A percentile compares a stretch with the other conserved stretches of the same genome.
Conservation (phyloP, 2,888 invertebrate species). For the Melitaea athalia region DNA sequence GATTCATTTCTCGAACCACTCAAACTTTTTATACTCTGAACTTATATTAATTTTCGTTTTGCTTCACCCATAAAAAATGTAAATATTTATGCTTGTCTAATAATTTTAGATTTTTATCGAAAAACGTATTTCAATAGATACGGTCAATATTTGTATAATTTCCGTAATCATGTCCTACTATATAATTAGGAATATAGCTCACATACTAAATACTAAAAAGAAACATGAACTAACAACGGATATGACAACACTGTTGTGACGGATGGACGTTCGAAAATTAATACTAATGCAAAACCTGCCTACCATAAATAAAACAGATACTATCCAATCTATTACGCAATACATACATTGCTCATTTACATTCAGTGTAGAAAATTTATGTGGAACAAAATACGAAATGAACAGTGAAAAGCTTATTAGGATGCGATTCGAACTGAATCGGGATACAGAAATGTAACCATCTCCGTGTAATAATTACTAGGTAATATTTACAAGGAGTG, state of each 20-base stretch:
- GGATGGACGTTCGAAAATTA: conserved; percentile 36
- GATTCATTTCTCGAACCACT: too few relatives aligned
- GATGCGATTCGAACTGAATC: neutral
- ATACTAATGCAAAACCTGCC: conserved; percentile 35
- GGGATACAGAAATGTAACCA: conserved; percentile 8
- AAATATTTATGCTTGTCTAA: too few relatives aligned
- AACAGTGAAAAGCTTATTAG: neutral
- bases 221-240: conserved; percentile 27
- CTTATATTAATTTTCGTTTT: too few relatives aligned
- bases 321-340: neutral
- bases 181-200: neutral
- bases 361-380: neutral
- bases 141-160: too few relatives aligned
- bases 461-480: conserved; percentile 33
- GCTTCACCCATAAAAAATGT: too few relatives aligned
- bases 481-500: conserved; percentile 35
- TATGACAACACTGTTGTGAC: conserved; percentile 30
- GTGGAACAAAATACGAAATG: conserved; percentile 6
- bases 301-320: conserved; percentile 1
- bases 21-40: too few relatives aligned
- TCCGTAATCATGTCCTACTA: too few relatives aligned
- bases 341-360: conserved; percentile 6
- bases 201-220: neutral
- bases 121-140: too few relatives aligned
- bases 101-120: too few relatives aligned